Base-by-base conservation (phyloP, 2,888 invertebrate genomes). In the Tetranychus truncatus region DNA sequence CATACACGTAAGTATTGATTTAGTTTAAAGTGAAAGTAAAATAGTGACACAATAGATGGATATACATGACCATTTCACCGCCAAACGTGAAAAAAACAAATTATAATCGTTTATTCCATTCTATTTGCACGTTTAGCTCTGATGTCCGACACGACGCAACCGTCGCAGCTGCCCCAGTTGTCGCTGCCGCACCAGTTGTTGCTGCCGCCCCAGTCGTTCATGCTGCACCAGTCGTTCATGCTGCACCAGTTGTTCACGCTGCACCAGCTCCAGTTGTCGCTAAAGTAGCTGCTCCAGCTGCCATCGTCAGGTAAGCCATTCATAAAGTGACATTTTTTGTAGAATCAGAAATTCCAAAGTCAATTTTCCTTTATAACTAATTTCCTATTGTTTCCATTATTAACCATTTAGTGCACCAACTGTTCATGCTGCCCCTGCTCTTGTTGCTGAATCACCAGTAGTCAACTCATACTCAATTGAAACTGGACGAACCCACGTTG, bases 231-330 rank as follows among this genome's bases (percentile, higher is more conserved):
- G 21, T 45, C 6, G 44, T 72, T 4, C 44, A 24, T n/a, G 20
- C 72, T 72, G 72, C 72, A 6, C 72, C 72, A 11, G 21, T 72
- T 15, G 72, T 45, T 15, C 44, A 24, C 45, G 20, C 72, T 45
- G 44, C 72, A n/a, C 72, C 66, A 7, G 73, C 73, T 2, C 73
- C 73, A 66, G 73, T 65, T 18, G 34, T 65, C 73, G 73, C 45
- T 44, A n/a, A 71, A 21, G 71, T 34, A 20, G 45, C 72, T 18
- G 21, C 46, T n/a, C 21, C 34, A 20, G 45, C 18, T 46, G 72
- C 72, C 44, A 34, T 34, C 72, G 44, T 34, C 69, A 69, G 69
- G 69, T 69, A 69, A 69, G 6, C 34, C 34, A 2, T 71, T 20
- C 21, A 71, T 71, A 4, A 24, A 65, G 66, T 18, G 66, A 18